These are phyloP conservation scores for Calyptommatus sinebrachiatus DNA, from an alignment of 2,113 vertebrate species.

Conservation along the genomic window DNA sequence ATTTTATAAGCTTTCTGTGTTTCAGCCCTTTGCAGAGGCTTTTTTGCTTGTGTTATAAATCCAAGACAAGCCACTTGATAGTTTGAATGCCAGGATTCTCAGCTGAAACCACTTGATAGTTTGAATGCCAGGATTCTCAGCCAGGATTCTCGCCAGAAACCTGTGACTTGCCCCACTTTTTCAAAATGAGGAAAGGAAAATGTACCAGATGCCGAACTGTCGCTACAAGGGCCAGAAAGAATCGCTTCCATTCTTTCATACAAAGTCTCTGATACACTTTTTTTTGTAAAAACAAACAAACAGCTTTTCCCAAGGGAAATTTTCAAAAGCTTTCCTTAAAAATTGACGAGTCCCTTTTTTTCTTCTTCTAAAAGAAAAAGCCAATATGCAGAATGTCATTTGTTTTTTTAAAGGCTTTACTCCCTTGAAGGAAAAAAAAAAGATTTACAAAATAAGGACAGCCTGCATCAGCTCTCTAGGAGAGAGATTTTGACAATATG, in stretches of 20 bases:
- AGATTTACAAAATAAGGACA: conserved; percentile 67
- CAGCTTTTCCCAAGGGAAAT: conserved; percentile 33
- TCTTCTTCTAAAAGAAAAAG: conserved; percentile 40
- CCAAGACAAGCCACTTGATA: background rate
- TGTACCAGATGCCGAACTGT: background rate
- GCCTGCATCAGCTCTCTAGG: conserved; percentile 63
- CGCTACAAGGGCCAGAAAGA: background rate
- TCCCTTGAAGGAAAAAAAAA: conserved; percentile 46
- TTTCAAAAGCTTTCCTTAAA: conserved; percentile 11
- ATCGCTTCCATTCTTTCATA: conserved; percentile 4
- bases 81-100: background rate
- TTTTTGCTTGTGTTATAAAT: no score
- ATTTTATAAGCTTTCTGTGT: no score
- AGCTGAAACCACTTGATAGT: background rate
- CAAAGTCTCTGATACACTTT: conserved; percentile 15
- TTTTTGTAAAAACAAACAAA: conserved; percentile 16
- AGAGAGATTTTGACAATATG: conserved; percentile 68
- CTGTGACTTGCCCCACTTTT: background rate
- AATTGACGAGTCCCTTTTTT: conserved; percentile 41
- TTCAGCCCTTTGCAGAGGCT: no score
- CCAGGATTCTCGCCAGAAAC: no score
- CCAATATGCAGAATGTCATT: conserved; percentile 46
- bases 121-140: background rate
- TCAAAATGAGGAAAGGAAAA: background rate
- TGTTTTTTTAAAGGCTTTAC: conserved; percentile 53